Evolutionary conservation across 2,113 vertebrate species (phyloP), one percentile per base, ranked within the genome.

Genomic region (Otocyon megalotis): DNA sequence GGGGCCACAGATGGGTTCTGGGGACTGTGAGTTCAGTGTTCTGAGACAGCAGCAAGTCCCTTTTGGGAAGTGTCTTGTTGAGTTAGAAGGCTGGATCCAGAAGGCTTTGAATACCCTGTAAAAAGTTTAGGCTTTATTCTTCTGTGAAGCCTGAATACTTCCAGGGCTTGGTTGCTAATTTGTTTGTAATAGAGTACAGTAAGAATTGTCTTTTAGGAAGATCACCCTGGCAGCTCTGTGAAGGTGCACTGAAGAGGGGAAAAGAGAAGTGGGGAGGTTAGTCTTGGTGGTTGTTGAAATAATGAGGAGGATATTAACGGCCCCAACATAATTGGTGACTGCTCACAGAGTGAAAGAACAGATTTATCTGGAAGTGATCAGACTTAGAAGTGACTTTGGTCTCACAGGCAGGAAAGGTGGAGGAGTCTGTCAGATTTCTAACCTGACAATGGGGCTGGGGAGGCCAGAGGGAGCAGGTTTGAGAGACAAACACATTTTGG

Each of bases 401-500:
- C 26, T 50, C 71, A 62, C 35, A 63, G 54, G 48, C n/a, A 84
- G 35, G 37, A 43, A 80, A 63, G 43, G 24, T 62, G 74, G 80
- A 90, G 43, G 63, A 94, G 28, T 90, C 35, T 77, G 54, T 96
- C 62, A 87, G 30, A 69, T 96, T 88, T 95, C 81, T 35, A 67
- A 0, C 37, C 4, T 76, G 85, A 50, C 35, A 12, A 2, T 43
- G 54, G 54, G 14, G 20, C 50, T 37, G 53, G 58, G 19, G 35
- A 65, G 92, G 28, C 24, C 69, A 81, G 74, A 69, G 88, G 37
- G 8, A 83, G 8, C 35, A 35, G 26, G 28, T 87, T 88, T 87
- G n/a, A 32, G 20, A 83, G 79, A 32, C 65, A 79, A 16, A 88
- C n/a, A 19, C 22, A 5, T 48, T 65, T 60, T 88, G 56, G 30